Base-by-base conservation (phyloP, 2,797 vertebrate species). In the Sciaenops ocellatus region DNA sequence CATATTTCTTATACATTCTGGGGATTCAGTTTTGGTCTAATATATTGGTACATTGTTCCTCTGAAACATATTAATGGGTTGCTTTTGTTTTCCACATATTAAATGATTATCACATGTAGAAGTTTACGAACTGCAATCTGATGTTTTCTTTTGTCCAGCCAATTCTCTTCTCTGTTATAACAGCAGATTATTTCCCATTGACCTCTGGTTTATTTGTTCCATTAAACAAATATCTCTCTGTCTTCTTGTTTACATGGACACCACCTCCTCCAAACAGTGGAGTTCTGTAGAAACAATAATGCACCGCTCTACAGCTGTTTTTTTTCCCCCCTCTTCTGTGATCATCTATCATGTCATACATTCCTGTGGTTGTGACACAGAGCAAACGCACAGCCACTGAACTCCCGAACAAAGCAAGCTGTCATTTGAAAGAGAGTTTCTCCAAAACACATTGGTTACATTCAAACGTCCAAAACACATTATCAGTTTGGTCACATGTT, bases 311-410 rank as follows among this genome's bases (percentile, higher is more conserved):
- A 44, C 59, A 17, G 55, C 66, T 83, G 77, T 55, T 80, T 72
- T 73, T 60, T 38, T 4, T 15, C 22, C 47, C 26, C 12, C 30
- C 48, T 22, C 12, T 17, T 52, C 8, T 68, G 52, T 30, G 68
- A 77, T 71, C 48, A 71, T 74, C 48, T 82, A 79, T 38, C 34
- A 38, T 87, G 67, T 72, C 76, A 30, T 60, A 75, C 69, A 83
- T 91, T 91, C 78, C 76, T 80, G 44, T 71, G 83, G 73, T 73
- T 66, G 64, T 84, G 66, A 81, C 69, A 79, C 48, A 20, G 77
- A 83, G 56, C 48, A 30, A 59, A 71, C 68, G 44, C 50, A 42
- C 24, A 1, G 6, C 57, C 55, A 46, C 28, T 15, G 0, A 64
- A 60, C 63, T 61, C 50, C 68, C 24, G 65, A 82, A 80, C 79